A percentile compares a stretch with the other conserved stretches of the same genome.
These are phyloP conservation scores for Nomia melanderi DNA, from an alignment of 1,140 invertebrate species.

Conservation along the genomic window DNA sequence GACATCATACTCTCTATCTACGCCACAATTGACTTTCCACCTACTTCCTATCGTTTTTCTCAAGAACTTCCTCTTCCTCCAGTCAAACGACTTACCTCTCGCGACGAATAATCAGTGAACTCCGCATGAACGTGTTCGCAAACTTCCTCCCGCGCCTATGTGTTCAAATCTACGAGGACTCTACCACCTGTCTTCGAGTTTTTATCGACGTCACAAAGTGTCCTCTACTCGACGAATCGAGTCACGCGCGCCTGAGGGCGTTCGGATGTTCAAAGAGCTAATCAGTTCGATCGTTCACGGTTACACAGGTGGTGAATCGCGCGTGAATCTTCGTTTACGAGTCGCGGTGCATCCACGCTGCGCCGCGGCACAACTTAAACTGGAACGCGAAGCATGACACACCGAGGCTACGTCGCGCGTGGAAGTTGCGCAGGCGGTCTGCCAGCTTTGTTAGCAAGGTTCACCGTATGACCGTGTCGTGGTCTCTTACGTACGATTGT, in stretches of 20 bases:
- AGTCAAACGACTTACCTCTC: no score
- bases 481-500: neutral
- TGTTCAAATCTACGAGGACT: no score
- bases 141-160: no score
- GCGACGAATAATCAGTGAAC: no score
- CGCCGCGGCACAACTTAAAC: constrained; percentile 70
- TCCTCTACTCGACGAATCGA: neutral
- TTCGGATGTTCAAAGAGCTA: neutral
- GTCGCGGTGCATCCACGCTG: constrained; percentile 38
- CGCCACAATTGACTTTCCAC: no score
- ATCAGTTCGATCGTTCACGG: neutral
- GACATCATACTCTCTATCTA: no score
- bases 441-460: constrained; percentile 31
- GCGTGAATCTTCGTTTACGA: neutral
- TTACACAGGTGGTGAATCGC: neutral
- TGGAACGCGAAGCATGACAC: constrained; percentile 72
- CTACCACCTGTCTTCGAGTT: no score
- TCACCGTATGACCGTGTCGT: constrained; percentile 28
- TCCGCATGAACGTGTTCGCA: no score
- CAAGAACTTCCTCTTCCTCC: no score
- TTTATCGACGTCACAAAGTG: neutral
- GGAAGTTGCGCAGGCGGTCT: constrained; percentile 55
- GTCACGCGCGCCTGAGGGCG: neutral
- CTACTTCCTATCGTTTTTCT: no score
- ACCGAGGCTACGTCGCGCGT: constrained; percentile 24